Percentiles rank a stretch among this genome's conserved stretches.
phyloP scores from a whole-genome alignment of 2,797 vertebrate genomes.

The Hylomyscus alleni region DNA sequence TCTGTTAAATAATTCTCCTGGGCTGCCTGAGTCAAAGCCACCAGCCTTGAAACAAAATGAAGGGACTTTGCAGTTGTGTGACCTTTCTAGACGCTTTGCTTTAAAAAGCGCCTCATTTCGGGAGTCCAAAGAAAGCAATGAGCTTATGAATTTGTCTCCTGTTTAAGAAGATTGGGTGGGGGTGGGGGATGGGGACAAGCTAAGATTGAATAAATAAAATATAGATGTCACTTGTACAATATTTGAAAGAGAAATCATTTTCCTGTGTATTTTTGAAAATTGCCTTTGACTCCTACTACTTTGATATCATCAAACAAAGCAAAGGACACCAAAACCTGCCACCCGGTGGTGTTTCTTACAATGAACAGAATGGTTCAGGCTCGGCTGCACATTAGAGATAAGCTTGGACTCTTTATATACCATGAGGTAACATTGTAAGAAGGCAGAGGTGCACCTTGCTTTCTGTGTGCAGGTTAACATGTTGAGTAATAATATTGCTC shows the following conservation, averaged over 20 bases:
- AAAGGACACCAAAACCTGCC: not conserved
- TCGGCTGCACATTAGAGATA: not conserved
- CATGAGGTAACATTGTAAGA: not conserved
- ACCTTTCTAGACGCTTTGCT: not conserved
- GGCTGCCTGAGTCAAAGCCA: no score
- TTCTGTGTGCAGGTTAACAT: accelerated
- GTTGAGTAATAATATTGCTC: not conserved
- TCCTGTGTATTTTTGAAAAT: not conserved
- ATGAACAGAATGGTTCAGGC: not conserved
- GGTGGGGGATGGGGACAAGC: no score
- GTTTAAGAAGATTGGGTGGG: not conserved
- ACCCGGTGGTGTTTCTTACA: not conserved
- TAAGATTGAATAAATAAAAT: not conserved
- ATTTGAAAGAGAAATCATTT: not conserved
- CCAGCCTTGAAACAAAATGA: not conserved
- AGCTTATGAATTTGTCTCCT: not conserved
- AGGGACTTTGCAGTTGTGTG: not conserved
- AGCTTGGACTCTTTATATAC: not conserved
- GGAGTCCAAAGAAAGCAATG: not conserved
- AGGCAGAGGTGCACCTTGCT: not conserved
- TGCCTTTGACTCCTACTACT: not conserved
- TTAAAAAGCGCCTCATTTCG: not conserved
- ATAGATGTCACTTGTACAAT: accelerated
- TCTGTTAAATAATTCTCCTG: accelerated
- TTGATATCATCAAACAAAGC: not conserved